A percentile compares a stretch with the other conserved stretches of the same genome.
Evolutionary conservation across 2,113 vertebrate genomes (phyloP).

Genomic region (Tauraco erythrolophus): DNA sequence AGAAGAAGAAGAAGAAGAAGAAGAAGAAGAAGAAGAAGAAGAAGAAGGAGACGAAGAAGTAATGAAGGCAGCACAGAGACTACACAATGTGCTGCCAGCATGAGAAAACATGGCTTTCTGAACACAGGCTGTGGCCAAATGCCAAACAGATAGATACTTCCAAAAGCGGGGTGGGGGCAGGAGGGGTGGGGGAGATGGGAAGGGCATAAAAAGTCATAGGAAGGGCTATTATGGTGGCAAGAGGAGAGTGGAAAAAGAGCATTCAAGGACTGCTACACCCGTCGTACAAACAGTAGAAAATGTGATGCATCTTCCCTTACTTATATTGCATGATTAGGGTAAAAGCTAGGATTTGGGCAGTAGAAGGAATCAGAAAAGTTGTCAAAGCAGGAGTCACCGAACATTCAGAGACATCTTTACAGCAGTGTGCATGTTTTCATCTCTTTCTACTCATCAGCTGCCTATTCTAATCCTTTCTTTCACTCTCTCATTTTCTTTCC

Average conservation of each 20-base stretch:
- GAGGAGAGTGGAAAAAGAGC: background rate
- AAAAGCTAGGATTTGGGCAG: background rate
- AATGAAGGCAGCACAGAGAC: background rate
- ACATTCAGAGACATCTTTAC: background rate
- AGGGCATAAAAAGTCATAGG: background rate
- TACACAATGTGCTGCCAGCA: accelerated
- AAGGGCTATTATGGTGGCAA: background rate
- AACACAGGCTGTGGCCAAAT: background rate
- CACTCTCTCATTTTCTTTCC: background rate
- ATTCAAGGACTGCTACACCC: background rate
- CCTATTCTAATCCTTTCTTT: background rate
- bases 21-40: background rate
- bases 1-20: background rate
- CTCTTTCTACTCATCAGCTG: background rate
- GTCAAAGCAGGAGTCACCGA: background rate
- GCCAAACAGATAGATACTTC: background rate
- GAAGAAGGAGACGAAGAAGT: background rate
- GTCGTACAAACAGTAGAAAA: background rate
- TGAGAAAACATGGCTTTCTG: background rate
- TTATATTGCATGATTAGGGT: background rate
- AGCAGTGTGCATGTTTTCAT: background rate
- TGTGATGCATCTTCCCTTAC: background rate
- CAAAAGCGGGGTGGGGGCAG: no score
- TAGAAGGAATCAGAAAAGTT: background rate
- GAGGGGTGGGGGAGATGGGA: accelerated